phyloP scores from a whole-genome alignment of 2,888 invertebrate genomes.

The Diarsia dahlii region DNA sequence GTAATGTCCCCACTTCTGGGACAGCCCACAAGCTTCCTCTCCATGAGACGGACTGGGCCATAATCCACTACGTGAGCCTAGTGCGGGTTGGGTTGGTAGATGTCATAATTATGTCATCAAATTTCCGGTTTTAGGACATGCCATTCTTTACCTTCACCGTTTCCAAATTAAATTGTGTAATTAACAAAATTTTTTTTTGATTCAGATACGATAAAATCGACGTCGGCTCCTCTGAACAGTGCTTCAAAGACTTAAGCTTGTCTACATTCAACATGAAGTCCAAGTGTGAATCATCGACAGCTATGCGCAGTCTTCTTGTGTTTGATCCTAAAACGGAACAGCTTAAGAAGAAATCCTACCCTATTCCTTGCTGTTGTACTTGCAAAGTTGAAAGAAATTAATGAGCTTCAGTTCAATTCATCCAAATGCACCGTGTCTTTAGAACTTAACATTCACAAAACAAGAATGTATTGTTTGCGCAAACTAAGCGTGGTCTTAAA shows the following conservation, averaged over 20 bases:
- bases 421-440: not conserved
- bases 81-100: too few relatives aligned
- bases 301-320: conserved; percentile 29
- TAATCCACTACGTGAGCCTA: too few relatives aligned
- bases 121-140: too few relatives aligned
- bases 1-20: too few relatives aligned
- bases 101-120: too few relatives aligned
- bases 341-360: conserved; percentile 14
- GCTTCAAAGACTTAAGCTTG: conserved; percentile 38
- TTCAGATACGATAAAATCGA: conserved; percentile 25
- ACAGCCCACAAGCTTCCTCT: too few relatives aligned
- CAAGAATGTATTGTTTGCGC: not conserved
- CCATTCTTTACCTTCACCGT: too few relatives aligned
- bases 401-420: not conserved
- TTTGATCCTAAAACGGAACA: not conserved
- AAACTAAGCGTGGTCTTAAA: conserved; percentile 7
- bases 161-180: not conserved
- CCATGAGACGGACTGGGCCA: too few relatives aligned
- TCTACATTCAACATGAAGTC: conserved; percentile 14
- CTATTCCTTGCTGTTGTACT: conserved; percentile 49
- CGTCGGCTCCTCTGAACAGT: conserved; percentile 2
- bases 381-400: conserved; percentile 29
- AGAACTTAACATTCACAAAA: not conserved
- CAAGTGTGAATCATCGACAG: conserved; percentile 13
- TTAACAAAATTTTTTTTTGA: not conserved